Base-by-base conservation (phyloP, 2,113 vertebrate genomes). In the Zosterops lateralis region DNA sequence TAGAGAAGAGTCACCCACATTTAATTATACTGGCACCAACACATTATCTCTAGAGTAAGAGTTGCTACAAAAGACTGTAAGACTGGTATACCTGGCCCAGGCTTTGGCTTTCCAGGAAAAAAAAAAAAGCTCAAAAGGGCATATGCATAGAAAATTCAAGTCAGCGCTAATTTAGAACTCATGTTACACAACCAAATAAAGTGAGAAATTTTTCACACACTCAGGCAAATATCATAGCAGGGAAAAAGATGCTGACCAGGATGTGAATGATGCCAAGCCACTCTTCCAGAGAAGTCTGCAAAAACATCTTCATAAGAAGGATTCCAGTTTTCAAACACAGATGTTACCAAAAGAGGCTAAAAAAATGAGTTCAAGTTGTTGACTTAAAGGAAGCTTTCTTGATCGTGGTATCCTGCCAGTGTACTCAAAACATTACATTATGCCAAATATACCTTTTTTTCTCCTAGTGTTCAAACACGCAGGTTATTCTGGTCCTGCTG, bases 201-300 rank as follows among this genome's bases (percentile, higher is more conserved):
- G 65, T 0, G 7, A 47, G 42, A 32, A 76, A 57, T 79, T 91
- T 96, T 84, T 93, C 70, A 92, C 70, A 92, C 29, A 76, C 71
- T 73, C 50, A 77, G 71, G 47, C 74, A 77, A 87, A 91, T 65
- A 87, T 93, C 94, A 91, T 22, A 79, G 51, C 84, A 66, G 57
- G 29, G 75, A 47, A 91, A 87, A 87, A 71, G 84, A 93, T 85
- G 54, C 73, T 90, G 72, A 96, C 68, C 89, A 84, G 79, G 48
- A 57, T 28, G 12, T 56, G 74, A 94, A 72, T 48, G 50, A 68
- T 44, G 91, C 78, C 89, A 85, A 94, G 64, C 34, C 51, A 60
- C 14, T 89, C 48, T 95, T 95, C 81, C 93, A 91, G 56, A 92
- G 84, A 96, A 90, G 74, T 83, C 66, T 72, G 62, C 26, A 91